Evolutionary conservation across 2,797 vertebrate genomes (phyloP).

Genomic region (Chloroceryle amazona): DNA sequence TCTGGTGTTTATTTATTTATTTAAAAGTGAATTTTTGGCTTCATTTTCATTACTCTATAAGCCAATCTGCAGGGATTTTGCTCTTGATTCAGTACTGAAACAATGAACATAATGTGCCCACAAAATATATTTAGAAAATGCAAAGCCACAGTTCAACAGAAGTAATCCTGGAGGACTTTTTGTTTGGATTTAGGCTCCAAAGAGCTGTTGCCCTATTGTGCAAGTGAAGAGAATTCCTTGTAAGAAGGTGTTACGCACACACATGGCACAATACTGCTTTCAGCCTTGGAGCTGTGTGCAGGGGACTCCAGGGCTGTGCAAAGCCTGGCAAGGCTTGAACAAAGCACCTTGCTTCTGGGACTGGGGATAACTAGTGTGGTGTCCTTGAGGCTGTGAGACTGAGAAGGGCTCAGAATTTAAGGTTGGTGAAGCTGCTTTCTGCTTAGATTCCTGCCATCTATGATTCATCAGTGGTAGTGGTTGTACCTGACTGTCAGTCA

Average conservation of each 20-base stretch:
- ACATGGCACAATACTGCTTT: accelerated
- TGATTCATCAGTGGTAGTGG: neutral
- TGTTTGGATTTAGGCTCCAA: neutral
- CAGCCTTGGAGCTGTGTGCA: neutral
- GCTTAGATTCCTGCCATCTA: neutral
- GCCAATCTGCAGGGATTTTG: neutral
- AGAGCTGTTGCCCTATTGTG: neutral
- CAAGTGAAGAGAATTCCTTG: neutral
- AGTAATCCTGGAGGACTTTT: neutral
- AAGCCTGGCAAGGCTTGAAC: neutral
- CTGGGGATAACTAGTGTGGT: neutral
- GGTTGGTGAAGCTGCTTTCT: neutral
- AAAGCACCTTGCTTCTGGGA: neutral
- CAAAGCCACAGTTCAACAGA: neutral
- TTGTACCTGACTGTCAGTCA: neutral
- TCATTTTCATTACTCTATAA: neutral
- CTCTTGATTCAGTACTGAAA: neutral
- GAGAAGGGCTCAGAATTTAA: neutral
- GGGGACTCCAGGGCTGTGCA: neutral
- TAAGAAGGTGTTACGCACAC: accelerated
- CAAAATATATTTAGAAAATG: neutral
- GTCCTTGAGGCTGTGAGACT: neutral
- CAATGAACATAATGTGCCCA: neutral
- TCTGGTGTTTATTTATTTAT: neutral
- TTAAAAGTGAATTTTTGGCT: neutral